phyloP scores from a whole-genome alignment of 1,140 invertebrate genomes.

The Scaptomyza graminum region DNA sequence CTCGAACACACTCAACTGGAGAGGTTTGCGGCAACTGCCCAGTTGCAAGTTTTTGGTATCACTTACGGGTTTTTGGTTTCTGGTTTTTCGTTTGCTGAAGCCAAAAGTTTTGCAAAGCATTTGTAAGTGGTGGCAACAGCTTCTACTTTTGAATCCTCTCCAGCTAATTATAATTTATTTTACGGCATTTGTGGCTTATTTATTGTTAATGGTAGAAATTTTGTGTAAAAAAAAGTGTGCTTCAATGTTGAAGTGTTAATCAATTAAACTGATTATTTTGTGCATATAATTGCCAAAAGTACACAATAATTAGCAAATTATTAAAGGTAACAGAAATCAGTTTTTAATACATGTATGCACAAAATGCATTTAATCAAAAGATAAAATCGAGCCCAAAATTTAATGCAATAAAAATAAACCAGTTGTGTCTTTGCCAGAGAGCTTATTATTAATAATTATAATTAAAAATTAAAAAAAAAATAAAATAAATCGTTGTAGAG shows the following conservation, averaged over 20 bases:
- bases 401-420: neutral
- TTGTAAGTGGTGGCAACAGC: slow-evolving; percentile 20
- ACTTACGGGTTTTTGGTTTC: slow-evolving; percentile 16
- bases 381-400: too few species aligned
- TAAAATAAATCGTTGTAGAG: neutral
- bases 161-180: slow-evolving; percentile 65
- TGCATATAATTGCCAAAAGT: neutral
- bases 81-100: neutral
- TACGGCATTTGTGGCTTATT: slow-evolving; percentile 52
- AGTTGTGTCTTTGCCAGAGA: too few species aligned
- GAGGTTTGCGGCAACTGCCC: slow-evolving; percentile 25
- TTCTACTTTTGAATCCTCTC: slow-evolving; percentile 17
- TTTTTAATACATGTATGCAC: neutral
- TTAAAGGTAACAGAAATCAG: neutral
- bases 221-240: slow-evolving; percentile 51
- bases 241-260: slow-evolving; percentile 32
- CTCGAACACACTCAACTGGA: slow-evolving; percentile 15
- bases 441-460: too few species aligned
- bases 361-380: too few species aligned
- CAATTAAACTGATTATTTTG: slow-evolving; percentile 3
- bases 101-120: slow-evolving; percentile 51
- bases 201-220: slow-evolving; percentile 54
- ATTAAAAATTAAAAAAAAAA: slow-evolving; percentile 3
- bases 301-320: neutral
- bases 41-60: slow-evolving; percentile 56